Conservation (phyloP, 2,888 invertebrate species). For the Coremacera marginata region DNA sequence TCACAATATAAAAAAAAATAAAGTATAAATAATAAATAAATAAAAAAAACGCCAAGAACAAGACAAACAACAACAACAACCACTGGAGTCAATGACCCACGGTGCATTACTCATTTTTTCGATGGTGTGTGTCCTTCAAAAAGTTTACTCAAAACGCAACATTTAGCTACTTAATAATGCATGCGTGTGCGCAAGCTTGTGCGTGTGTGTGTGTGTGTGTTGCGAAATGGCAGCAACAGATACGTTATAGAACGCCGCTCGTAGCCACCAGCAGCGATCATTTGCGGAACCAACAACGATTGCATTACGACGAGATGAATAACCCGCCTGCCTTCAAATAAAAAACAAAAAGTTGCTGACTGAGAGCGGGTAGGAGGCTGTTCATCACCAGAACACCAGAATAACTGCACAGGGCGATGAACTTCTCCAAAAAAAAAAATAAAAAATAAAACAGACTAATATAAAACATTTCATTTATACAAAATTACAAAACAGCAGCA, state of each 20-base stretch:
- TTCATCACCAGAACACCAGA: background rate
- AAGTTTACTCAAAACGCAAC: conserved; percentile 5
- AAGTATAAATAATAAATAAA: conserved; percentile 9
- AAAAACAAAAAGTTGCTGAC: background rate
- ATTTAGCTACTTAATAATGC: background rate
- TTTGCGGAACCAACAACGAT: background rate
- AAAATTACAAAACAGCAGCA: background rate
- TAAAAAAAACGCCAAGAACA: conserved; percentile 12
- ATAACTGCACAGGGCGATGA: background rate
- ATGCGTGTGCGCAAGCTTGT: background rate
- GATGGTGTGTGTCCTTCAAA: conserved; percentile 38
- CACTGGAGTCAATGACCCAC: conserved; percentile 27
- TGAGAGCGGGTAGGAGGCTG: background rate
- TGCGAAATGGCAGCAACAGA: background rate
- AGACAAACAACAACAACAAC: background rate
- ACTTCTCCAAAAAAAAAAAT: background rate
- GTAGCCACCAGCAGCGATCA: conserved; percentile 5
- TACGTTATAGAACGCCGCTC: background rate
- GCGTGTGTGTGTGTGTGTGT: background rate
- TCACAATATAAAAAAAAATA: conserved; percentile 6
- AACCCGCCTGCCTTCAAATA: background rate
- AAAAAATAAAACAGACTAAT: background rate
- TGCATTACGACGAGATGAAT: conserved; percentile 5
- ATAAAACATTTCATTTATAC: background rate
- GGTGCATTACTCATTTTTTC: conserved; percentile 37